These are phyloP conservation scores for Siniperca knerii DNA, from an alignment of 2,113 vertebrate genomes.

Conservation along the genomic window DNA sequence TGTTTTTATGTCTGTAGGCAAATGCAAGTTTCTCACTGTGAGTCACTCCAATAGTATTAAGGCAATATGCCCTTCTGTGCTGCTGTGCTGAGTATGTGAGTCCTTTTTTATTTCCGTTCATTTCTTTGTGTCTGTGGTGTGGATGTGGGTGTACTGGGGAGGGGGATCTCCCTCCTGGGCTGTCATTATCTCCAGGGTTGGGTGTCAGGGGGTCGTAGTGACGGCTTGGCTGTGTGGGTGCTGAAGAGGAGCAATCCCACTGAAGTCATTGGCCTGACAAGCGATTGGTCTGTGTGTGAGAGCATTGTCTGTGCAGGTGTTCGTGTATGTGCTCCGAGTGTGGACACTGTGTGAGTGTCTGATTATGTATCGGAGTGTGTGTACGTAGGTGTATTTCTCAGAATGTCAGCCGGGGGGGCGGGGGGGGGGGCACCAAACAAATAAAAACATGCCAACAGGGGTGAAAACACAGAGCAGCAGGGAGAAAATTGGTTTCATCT, in stretches of 20 bases:
- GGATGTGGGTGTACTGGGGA: constrained; percentile 38
- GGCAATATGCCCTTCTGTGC: constrained; percentile 27
- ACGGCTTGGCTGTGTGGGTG: constrained; percentile 64
- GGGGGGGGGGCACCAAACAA: constrained; percentile 18
- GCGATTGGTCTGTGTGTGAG: constrained; percentile 15
- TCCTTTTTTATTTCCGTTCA: constrained; percentile 11
- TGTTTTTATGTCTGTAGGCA: background rate
- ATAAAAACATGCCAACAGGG: constrained; percentile 19
- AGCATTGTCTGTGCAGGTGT: constrained; percentile 31
- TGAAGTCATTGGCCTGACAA: constrained; percentile 48
- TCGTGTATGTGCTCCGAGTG: background rate
- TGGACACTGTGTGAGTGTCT: constrained; percentile 43
- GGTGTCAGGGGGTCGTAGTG: constrained; percentile 60
- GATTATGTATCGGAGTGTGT: constrained; percentile 49
- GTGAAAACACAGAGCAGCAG: constrained; percentile 26
- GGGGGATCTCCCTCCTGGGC: constrained; percentile 36
- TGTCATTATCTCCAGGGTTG: constrained; percentile 71
- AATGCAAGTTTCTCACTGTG: background rate
- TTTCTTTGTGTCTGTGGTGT: constrained; percentile 45
- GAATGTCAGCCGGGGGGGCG: constrained; percentile 52
- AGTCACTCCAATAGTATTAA: constrained; percentile 9
- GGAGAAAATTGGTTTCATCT: constrained; percentile 50
- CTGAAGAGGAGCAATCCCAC: constrained; percentile 64
- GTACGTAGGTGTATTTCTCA: constrained; percentile 58
- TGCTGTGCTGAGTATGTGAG: constrained; percentile 27